Base-by-base conservation (phyloP, 2,113 vertebrate genomes). In the Ameiurus melas region DNA sequence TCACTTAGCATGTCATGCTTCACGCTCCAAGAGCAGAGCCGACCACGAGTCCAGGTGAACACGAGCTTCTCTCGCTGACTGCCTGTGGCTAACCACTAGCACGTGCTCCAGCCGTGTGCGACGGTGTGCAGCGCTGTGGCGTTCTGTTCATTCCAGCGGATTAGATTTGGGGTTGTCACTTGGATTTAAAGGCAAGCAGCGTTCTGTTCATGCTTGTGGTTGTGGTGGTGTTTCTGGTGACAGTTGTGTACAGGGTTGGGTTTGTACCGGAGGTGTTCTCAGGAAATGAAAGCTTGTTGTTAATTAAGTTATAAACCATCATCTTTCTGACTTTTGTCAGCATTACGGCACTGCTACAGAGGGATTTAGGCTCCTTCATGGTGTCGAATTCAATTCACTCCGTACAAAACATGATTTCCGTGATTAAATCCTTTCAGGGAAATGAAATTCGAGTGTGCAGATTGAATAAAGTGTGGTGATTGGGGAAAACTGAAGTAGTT, bases 41-140 rank as follows among this genome's bases (percentile, higher is more conserved):
- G 20, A 47, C 5, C 43, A 47, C 43, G 6, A 27, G 5, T 83
- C 80, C 80, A 83, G 80, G 80, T 62, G 57, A 83, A 83, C 86
- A 70, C 33, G 62, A 70, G 77, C 62, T 36, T 53, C 73, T 68
- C 58, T 86, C 20, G 10, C 58, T 53, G 16, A 64, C 39, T 86
- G 75, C 85, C 77, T 79, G 75, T 53, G 85, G 85, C 60, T 80
- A 80, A 86, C 75, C 60, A n/a, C 77, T 81, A 53, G 20, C 39
- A 6, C 30, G 9, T n/a, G 4, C n/a, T 36, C 17, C 53, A 20
- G 30, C 57, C 33, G 57, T 25, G 60, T 27, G 16, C 8, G 58
- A 36, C 19, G 58, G 25, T 25, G 30, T 13, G 39, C 2, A 25
- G 70, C 33, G n/a, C 13, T 27, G 27, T 33, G n/a, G 36, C 55